Conservation (phyloP, 2,888 invertebrate genomes). For the Philonicus albiceps region DNA sequence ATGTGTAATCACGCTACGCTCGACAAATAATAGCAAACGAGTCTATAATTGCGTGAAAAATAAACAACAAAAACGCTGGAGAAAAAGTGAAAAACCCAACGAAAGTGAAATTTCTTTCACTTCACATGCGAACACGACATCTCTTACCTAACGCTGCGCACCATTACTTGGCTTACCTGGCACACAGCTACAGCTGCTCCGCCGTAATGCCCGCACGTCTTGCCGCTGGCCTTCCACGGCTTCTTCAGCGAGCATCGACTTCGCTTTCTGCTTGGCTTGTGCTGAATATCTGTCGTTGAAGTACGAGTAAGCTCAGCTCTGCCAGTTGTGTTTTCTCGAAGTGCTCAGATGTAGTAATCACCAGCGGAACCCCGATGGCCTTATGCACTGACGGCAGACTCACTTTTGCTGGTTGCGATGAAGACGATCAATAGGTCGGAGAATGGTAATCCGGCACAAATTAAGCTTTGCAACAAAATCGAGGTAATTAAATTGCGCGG, state of each 20-base stretch:
- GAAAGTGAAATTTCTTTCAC: slow-evolving; percentile 18
- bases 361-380: neutral
- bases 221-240: neutral
- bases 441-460: neutral
- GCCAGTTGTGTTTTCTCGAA: neutral
- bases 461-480: neutral
- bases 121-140: neutral
- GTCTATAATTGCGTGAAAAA: slow-evolving; percentile 9
- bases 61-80: neutral
- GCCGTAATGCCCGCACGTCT: neutral
- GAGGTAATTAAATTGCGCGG: neutral
- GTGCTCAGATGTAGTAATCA: neutral
- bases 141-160: neutral
- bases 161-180: neutral
- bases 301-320: neutral
- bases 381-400: neutral
- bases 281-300: neutral
- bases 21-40: slow-evolving; percentile 6
- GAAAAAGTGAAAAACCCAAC: slow-evolving; percentile 12
- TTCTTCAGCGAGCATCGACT: neutral
- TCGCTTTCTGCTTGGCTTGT: neutral
- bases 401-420: neutral
- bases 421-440: neutral
- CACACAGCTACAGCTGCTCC: neutral
- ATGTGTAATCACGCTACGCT: slow-evolving; percentile 9